A percentile compares a stretch with the other conserved stretches of the same genome.
Evolutionary conservation across 2,113 vertebrate species (phyloP).

Genomic region (Pseudopodoces humilis): DNA sequence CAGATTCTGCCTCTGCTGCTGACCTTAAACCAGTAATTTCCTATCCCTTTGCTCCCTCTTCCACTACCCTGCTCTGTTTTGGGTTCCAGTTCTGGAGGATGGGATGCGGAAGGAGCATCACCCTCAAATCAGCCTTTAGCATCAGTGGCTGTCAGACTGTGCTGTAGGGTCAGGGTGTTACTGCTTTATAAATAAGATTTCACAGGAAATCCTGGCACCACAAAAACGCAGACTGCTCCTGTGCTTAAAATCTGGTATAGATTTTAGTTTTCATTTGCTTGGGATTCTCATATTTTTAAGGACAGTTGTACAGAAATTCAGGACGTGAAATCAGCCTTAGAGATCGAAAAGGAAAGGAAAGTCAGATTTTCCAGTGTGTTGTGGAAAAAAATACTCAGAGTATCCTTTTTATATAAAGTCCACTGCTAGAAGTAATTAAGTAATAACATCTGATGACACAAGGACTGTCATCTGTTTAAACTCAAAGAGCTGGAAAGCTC

Average conservation of each 20-base stretch:
- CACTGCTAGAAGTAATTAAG: conserved; percentile 55
- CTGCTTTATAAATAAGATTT: not conserved
- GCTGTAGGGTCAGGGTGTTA: not conserved
- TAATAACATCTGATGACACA: conserved; percentile 64
- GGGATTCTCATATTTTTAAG: conserved; percentile 24
- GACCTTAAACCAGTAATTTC: not conserved
- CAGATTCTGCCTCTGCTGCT: not conserved
- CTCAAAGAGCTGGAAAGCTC: conserved; percentile 54
- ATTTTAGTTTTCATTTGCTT: not conserved
- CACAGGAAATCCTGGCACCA: not conserved
- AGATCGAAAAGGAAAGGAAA: conserved; percentile 26
- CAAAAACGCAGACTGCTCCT: not conserved
- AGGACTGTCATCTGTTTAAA: conserved; percentile 66
- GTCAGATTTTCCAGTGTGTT: conserved; percentile 33
- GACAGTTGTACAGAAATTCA: conserved; percentile 44
- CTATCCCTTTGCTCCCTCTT: not conserved
- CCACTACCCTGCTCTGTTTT: not conserved
- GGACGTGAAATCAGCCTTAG: conserved; percentile 14
- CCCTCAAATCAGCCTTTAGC: not conserved
- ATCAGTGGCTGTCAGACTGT: not conserved
- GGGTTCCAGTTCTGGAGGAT: not conserved
- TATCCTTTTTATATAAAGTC: conserved; percentile 40
- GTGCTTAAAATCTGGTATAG: not conserved
- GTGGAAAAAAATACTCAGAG: conserved; percentile 20
- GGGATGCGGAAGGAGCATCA: not conserved